phyloP scores from a whole-genome alignment of 2,113 vertebrate genomes.

The Gallinago paraguaiae region DNA sequence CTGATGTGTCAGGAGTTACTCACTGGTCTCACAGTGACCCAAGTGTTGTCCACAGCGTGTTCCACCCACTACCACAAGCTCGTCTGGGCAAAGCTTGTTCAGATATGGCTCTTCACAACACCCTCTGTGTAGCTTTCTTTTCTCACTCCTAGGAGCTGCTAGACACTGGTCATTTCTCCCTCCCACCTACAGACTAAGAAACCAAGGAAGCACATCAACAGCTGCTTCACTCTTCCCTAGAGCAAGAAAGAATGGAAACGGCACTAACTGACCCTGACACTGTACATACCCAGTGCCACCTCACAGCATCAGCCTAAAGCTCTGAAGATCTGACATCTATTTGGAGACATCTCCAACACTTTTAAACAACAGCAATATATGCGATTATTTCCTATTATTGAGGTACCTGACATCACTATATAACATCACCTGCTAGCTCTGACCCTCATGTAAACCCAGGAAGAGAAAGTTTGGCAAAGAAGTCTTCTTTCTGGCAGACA shows the following conservation, averaged over 20 bases:
- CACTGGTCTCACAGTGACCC: not conserved
- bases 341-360: not conserved
- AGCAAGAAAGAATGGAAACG: not conserved
- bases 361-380: not conserved
- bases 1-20: not conserved
- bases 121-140: not conserved
- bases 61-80: not conserved
- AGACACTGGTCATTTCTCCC: not conserved
- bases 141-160: not conserved
- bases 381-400: not conserved
- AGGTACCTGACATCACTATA: not conserved
- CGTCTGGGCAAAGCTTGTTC: not conserved
- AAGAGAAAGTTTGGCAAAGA: not conserved
- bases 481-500: not conserved
- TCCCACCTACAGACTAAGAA: not conserved
- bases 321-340: not conserved
- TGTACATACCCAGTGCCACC: not conserved
- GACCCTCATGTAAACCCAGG: not conserved
- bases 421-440: not conserved
- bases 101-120: not conserved
- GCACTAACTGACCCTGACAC: not conserved
- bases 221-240: not conserved
- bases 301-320: not conserved
- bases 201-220: not conserved
- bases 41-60: accelerated